These are phyloP conservation scores for Mycetomoellerius zeteki DNA, from an alignment of 1,140 invertebrate genomes.

Conservation along the genomic window DNA sequence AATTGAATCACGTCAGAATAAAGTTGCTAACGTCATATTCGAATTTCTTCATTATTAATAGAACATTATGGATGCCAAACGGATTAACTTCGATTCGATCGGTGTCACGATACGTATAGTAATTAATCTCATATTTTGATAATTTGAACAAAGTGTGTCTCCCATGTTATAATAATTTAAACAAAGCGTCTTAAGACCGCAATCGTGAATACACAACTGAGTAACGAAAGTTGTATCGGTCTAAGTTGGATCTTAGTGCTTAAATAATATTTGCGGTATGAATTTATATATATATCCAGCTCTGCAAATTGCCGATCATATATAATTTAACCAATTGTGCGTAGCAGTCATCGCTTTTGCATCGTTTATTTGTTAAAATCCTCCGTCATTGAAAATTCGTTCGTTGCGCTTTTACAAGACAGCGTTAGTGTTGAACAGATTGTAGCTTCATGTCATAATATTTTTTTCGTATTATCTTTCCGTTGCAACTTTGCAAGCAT, in stretches of 20 bases:
- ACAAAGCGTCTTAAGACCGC: too few species aligned
- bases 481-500: background rate
- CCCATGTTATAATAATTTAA: too few species aligned
- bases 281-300: too few species aligned
- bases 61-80: background rate
- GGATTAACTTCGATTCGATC: background rate
- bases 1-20: background rate
- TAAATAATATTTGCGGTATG: too few species aligned
- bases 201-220: too few species aligned
- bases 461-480: constrained; percentile 5
- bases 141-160: too few species aligned
- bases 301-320: too few species aligned
- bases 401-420: constrained; percentile 7
- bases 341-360: background rate
- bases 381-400: constrained; percentile 3
- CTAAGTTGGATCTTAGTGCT: too few species aligned
- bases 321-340: constrained; percentile 5
- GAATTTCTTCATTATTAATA: background rate
- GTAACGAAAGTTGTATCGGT: too few species aligned
- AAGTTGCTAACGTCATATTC: background rate
- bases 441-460: background rate
- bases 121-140: background rate
- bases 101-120: background rate
- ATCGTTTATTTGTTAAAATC: background rate
- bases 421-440: constrained; percentile 14